These are phyloP conservation scores for Tokudaia muenninki DNA, from an alignment of 2,797 vertebrate species.

Conservation along the genomic window DNA sequence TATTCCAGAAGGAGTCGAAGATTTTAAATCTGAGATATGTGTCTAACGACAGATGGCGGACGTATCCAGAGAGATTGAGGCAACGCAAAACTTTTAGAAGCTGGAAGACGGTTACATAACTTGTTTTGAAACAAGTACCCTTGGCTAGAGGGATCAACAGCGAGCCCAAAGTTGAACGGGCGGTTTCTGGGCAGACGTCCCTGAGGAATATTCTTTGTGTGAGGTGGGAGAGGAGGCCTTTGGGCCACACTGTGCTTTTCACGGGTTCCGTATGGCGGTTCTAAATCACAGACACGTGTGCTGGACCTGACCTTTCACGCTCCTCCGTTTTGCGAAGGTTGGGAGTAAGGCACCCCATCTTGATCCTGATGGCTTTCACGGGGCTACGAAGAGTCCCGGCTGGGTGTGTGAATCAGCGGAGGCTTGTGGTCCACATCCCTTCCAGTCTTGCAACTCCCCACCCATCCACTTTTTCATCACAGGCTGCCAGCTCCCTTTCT, in stretches of 20 bases:
- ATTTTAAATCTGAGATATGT: background rate
- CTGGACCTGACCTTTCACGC: background rate
- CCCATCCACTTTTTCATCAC: background rate
- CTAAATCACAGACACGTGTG: background rate
- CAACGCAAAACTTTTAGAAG: background rate
- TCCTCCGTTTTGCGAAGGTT: background rate
- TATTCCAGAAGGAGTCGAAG: background rate
- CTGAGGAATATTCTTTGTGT: background rate
- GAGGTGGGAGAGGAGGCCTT: background rate
- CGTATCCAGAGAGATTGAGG: background rate
- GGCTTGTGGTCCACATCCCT: background rate
- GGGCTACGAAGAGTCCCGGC: background rate
- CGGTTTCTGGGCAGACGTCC: background rate
- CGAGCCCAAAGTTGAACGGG: background rate
- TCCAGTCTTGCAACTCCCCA: background rate
- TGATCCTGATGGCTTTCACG: background rate
- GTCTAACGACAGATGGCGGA: background rate
- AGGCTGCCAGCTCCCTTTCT: background rate
- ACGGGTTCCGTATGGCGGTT: background rate
- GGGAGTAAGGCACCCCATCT: background rate
- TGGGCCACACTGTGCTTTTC: background rate
- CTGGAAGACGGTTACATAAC: background rate
- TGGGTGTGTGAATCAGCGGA: background rate
- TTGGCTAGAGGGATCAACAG: background rate
- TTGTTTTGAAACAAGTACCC: slow-evolving; percentile 1